phyloP scores from a whole-genome alignment of 1,140 invertebrate genomes.

The Drepana arcuata region DNA sequence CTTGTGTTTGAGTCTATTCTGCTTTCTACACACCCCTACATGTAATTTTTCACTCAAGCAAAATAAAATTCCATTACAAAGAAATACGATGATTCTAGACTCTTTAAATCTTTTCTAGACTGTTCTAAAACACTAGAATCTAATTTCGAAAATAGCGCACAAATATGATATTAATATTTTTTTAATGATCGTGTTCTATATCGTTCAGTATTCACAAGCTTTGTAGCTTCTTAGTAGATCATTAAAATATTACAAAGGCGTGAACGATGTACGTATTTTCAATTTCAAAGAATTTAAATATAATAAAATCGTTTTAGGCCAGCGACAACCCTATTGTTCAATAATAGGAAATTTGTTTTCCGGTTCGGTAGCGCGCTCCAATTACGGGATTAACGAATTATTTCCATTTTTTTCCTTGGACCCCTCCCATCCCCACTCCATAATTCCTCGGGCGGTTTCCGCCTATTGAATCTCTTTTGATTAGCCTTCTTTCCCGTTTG shows the following conservation, averaged over 20 bases:
- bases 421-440: constrained; percentile 9
- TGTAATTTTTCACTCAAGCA: no score
- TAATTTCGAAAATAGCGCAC: no score
- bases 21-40: no score
- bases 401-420: constrained; percentile 62
- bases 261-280: no score
- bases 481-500: constrained; percentile 67
- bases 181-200: background rate
- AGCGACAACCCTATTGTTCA: constrained; percentile 37
- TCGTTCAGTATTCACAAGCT: background rate
- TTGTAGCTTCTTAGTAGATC: background rate
- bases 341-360: constrained; percentile 71
- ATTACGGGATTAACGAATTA: constrained; percentile 70
- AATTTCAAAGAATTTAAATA: constrained; percentile 1
- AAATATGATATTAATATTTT: background rate
- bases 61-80: no score
- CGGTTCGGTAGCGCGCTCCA: constrained; percentile 68
- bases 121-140: no score
- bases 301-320: background rate
- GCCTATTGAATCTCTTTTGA: constrained; percentile 68
- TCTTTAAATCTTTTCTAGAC: no score
- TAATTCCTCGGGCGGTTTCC: constrained; percentile 50
- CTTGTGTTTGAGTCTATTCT: no score
- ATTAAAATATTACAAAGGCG: no score
- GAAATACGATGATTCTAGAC: no score